These are phyloP conservation scores for Pampus argenteus DNA, from an alignment of 2,797 vertebrate genomes.

Conservation along the genomic window DNA sequence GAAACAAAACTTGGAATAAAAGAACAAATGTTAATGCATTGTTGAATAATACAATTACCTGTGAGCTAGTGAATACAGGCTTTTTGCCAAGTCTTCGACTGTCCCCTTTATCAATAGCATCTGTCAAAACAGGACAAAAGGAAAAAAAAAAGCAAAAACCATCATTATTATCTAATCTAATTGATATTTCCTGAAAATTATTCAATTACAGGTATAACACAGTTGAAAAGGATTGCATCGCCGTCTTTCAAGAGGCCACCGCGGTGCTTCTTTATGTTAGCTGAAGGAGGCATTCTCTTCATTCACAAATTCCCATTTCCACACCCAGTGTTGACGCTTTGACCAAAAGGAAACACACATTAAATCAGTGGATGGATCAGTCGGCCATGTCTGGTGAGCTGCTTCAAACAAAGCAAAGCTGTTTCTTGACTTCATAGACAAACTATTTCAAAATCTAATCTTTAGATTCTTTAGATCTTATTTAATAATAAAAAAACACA, in stretches of 20 bases:
- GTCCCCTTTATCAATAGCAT: slow-evolving; percentile 96
- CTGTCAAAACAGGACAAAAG: slow-evolving; percentile 75
- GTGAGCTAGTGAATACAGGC: slow-evolving; percentile 92
- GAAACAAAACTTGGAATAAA: not conserved
- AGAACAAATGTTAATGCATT: not conserved
- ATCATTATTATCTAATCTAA: slow-evolving; percentile 5
- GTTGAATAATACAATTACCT: slow-evolving; percentile 83
- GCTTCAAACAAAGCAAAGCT: slow-evolving; percentile 13
- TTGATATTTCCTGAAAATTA: slow-evolving; percentile 6
- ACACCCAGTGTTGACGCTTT: slow-evolving; percentile 35
- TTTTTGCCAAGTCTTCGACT: slow-evolving; percentile 92
- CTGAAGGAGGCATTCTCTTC: slow-evolving; percentile 27
- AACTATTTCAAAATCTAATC: not conserved
- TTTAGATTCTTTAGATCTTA: not conserved
- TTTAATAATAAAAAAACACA: slow-evolving; percentile 3
- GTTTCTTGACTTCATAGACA: not conserved
- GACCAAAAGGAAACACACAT: slow-evolving; percentile 42
- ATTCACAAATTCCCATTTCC: slow-evolving; percentile 51
- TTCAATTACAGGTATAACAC: slow-evolving; percentile 16
- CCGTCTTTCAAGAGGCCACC: not conserved
- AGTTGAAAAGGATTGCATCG: slow-evolving; percentile 18
- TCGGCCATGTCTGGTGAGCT: slow-evolving; percentile 5
- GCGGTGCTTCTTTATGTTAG: slow-evolving; percentile 17
- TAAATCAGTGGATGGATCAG: slow-evolving; percentile 32
- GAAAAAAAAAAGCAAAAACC: slow-evolving; percentile 32